Conservation (phyloP, 2,888 invertebrate genomes). For the Noctua comes region DNA sequence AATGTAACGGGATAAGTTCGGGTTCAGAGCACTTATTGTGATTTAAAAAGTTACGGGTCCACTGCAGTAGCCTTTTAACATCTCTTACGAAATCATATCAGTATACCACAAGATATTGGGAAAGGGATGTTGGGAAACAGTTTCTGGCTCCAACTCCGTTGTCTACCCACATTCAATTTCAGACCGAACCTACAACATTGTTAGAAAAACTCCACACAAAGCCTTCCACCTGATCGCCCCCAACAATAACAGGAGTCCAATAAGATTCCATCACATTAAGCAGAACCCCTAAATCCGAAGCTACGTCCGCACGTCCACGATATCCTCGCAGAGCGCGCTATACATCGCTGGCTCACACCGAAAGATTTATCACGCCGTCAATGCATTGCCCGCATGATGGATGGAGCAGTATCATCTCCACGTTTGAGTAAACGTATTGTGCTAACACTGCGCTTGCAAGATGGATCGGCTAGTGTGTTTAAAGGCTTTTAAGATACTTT, state of each 20-base stretch:
- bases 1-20: background rate
- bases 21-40: background rate
- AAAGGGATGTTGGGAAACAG: background rate
- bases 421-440: conserved; percentile 68
- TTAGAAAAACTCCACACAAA: conserved; percentile 37
- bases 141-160: background rate
- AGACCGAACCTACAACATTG: conserved; percentile 5
- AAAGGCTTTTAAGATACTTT: conserved; percentile 66
- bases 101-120: background rate
- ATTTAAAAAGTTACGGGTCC: background rate
- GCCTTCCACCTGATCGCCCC: conserved; percentile 41
- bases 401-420: conserved; percentile 63
- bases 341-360: conserved; percentile 64
- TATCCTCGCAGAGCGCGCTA: conserved; percentile 43
- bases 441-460: conserved; percentile 61
- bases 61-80: background rate
- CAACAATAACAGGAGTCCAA: conserved; percentile 57
- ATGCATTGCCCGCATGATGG: conserved; percentile 66
- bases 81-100: too few species aligned
- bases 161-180: background rate
- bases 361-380: conserved; percentile 70
- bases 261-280: conserved; percentile 66
- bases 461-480: conserved; percentile 67
- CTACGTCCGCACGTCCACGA: conserved; percentile 57
- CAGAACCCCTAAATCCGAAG: conserved; percentile 59